These are phyloP conservation scores for Macropodus opercularis DNA, from an alignment of 2,797 vertebrate species.

Conservation along the genomic window DNA sequence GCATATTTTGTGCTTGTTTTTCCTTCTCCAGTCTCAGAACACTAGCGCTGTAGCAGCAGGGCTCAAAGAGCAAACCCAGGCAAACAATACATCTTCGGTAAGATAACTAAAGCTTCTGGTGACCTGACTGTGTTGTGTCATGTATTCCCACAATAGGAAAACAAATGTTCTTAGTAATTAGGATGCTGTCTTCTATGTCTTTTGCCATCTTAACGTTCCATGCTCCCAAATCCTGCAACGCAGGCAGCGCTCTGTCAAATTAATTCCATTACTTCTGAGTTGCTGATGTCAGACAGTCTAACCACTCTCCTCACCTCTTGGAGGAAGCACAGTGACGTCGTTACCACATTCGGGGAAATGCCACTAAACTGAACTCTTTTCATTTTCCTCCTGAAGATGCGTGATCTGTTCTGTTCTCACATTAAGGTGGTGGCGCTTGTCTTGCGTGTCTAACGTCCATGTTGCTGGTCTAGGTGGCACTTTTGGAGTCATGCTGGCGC, in stretches of 20 bases:
- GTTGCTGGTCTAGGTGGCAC: constrained; percentile 7
- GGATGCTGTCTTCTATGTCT: background rate
- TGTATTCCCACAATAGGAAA: background rate
- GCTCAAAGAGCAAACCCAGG: rapidly evolving
- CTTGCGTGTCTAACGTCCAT: background rate
- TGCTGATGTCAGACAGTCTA: constrained; percentile 31
- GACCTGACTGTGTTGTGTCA: constrained; percentile 10
- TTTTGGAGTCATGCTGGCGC: background rate
- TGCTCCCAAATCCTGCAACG: background rate
- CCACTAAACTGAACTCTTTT: constrained; percentile 51
- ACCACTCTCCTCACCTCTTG: constrained; percentile 55
- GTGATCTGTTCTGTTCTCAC: constrained; percentile 14
- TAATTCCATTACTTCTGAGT: constrained; percentile 23
- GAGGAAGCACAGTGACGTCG: constrained; percentile 69
- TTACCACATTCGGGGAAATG: constrained; percentile 74
- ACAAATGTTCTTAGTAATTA: constrained; percentile 1
- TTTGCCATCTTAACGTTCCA: background rate
- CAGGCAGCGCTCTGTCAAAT: constrained; percentile 1
- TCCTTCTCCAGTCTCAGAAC: constrained; percentile 45
- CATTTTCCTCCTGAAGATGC: constrained; percentile 33
- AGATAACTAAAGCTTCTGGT: constrained; percentile 35
- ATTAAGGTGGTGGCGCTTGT: background rate
- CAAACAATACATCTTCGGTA: constrained; percentile 28
- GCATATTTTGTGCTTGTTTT: constrained; percentile 30
- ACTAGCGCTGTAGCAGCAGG: constrained; percentile 8